phyloP scores from a whole-genome alignment of 1,140 invertebrate genomes.

The Drosophila lacteicornis region DNA sequence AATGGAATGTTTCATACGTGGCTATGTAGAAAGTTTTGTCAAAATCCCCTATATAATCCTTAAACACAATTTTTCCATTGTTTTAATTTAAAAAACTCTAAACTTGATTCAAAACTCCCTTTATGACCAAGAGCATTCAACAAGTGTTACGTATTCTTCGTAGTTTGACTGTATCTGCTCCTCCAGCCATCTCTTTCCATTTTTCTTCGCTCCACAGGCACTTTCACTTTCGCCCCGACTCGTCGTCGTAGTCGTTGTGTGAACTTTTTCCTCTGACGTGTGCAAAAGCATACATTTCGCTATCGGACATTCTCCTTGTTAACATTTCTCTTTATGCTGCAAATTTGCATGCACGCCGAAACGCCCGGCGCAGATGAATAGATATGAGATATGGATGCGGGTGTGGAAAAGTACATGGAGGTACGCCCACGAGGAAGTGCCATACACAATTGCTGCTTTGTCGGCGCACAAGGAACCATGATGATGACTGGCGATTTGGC shows the following conservation, averaged over 20 bases:
- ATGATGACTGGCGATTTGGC: constrained; percentile 54
- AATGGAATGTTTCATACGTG: no score
- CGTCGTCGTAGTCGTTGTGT: constrained; percentile 10
- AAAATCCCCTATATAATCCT: no score
- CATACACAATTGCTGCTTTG: constrained; percentile 49
- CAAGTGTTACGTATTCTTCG: constrained; percentile 4
- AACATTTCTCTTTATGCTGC: constrained; percentile 71
- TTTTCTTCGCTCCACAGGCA: constrained; percentile 3
- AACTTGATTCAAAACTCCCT: not conserved
- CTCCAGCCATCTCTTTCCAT: constrained; percentile 23
- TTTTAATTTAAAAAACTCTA: not conserved
- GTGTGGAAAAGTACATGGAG: not conserved
- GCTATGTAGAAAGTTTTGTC: no score
- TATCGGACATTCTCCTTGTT: constrained; percentile 47
- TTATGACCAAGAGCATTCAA: not conserved
- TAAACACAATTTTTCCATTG: no score
- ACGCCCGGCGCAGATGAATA: constrained; percentile 23
- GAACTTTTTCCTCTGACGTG: constrained; percentile 67
- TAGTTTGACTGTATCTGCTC: constrained; percentile 8
- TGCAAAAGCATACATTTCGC: constrained; percentile 25
- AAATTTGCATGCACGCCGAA: constrained; percentile 59
- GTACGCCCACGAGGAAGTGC: constrained; percentile 44
- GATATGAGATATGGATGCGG: constrained; percentile 15
- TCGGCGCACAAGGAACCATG: constrained; percentile 41
- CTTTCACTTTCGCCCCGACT: constrained; percentile 43